phyloP scores from a whole-genome alignment of 2,888 invertebrate genomes.

The Aquatica leii region DNA sequence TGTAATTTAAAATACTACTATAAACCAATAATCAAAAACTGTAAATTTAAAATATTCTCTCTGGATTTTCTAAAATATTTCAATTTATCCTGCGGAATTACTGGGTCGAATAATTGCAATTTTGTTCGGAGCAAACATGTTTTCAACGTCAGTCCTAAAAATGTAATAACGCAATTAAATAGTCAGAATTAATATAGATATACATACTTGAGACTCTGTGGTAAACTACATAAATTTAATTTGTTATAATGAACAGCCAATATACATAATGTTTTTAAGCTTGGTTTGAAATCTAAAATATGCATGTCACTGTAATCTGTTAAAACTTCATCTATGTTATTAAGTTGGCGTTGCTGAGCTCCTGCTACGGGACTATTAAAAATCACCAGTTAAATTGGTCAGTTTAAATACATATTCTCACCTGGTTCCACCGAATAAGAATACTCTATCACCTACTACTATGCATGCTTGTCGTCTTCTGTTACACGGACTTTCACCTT shows the following conservation, averaged over 20 bases:
- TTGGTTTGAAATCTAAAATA: constrained; percentile 80
- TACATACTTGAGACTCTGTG: constrained; percentile 70
- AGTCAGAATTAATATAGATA: neutral
- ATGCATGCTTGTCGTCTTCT: constrained; percentile 84
- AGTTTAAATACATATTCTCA: too few species aligned
- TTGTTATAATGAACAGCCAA: constrained; percentile 71
- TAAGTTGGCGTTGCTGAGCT: constrained; percentile 43
- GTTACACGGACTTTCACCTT: constrained; percentile 69
- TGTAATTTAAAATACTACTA: too few species aligned
- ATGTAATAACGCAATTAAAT: constrained; percentile 31
- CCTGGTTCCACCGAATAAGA: constrained; percentile 92
- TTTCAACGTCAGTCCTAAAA: constrained; percentile 71
- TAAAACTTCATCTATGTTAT: constrained; percentile 63
- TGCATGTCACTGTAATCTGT: constrained; percentile 86
- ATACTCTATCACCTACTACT: constrained; percentile 75
- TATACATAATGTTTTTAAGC: constrained; percentile 76
- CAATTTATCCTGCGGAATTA: constrained; percentile 58
- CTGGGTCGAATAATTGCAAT: constrained; percentile 65
- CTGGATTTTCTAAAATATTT: neutral
- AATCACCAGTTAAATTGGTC: too few species aligned
- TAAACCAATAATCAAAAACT: too few species aligned
- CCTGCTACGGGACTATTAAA: constrained; percentile 29
- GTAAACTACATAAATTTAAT: constrained; percentile 70
- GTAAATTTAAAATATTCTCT: too few species aligned
- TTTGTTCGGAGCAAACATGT: constrained; percentile 75